Base-by-base conservation (phyloP, 2,113 vertebrate genomes). In the Cebus imitator region DNA sequence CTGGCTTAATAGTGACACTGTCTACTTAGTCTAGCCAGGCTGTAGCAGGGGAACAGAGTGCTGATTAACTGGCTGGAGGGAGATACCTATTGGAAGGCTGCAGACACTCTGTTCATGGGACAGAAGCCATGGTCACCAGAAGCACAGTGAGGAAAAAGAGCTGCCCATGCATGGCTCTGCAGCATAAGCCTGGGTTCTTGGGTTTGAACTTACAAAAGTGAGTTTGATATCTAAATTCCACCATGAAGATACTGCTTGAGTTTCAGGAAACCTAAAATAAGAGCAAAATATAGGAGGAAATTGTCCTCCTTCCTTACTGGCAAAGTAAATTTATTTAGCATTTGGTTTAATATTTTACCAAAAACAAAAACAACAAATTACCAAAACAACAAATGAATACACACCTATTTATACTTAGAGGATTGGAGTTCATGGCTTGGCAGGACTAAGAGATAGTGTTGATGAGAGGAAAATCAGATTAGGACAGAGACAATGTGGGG, bases 1-100 rank as follows among this genome's bases (percentile, higher is more conserved):
- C 68, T 5, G 50, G 82, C 70, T 85, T 87, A 92, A 72, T 52
- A 96, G 70, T 96, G 80, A 85, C 37, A 35, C 37, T 87, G 52
- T 64, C 91, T 92, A 87, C 83, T 96, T 94, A 96, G 84, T 45
- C 43, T 72, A 87, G 52, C 48, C 40, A 83, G 81, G n/a, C 66
- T 90, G 14, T 16, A 23, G n/a, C 5, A 10, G 37, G 12, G 20
- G 30, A 4, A 66, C 20, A 90, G 32, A 25, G 20, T 73, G 6
- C 35, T 75, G 84, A 89, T 95, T 97, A 96, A 94, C 66, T 91
- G 64, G 37, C 37, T 92, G 25, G 21, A 84, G 52, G 35, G 52
- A 79, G 40, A 85, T 68, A 40, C 8, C 50, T 43, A 3, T 66
- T 88, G n/a, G n/a, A 95, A 96, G 21, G 30, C 3, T 81, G 48